A percentile compares a stretch with the other conserved stretches of the same genome.
Conservation (phyloP, 1,140 invertebrate genomes). For the Drosophila lacertosa region DNA sequence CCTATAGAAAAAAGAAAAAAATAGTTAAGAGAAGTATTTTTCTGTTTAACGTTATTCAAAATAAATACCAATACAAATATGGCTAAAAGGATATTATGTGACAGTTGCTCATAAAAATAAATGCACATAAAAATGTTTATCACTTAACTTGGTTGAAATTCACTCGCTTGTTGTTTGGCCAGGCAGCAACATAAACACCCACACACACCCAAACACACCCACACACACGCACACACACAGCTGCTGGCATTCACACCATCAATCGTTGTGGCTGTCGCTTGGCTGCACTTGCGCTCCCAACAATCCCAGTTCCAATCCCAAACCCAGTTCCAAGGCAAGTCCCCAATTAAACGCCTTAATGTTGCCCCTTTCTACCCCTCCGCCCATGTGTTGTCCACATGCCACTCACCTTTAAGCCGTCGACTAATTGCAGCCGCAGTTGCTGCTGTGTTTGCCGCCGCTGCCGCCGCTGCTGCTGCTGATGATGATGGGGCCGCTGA, state of each 20-base stretch:
- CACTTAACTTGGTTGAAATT: neutral
- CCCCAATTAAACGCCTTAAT: slow-evolving; percentile 39
- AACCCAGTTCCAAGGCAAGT: slow-evolving; percentile 13
- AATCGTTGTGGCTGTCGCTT: slow-evolving; percentile 48
- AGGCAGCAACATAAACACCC: neutral
- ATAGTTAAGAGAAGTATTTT: too few species aligned
- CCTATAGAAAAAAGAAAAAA: too few species aligned
- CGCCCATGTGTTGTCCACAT: slow-evolving; percentile 11
- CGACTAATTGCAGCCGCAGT: slow-evolving; percentile 75
- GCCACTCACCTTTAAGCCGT: slow-evolving; percentile 70
- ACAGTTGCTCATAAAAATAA: slow-evolving; percentile 1
- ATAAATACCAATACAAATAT: neutral
- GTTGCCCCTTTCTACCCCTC: neutral
- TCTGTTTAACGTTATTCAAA: neutral
- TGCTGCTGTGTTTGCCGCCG: slow-evolving; percentile 40
- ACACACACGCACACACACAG: slow-evolving; percentile 35
- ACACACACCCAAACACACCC: slow-evolving; percentile 9
- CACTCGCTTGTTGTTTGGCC: neutral
- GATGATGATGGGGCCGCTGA: slow-evolving; percentile 41
- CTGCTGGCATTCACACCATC: slow-evolving; percentile 68
- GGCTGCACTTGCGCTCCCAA: slow-evolving; percentile 32
- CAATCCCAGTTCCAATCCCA: slow-evolving; percentile 11
- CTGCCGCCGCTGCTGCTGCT: slow-evolving; percentile 34
- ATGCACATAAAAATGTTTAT: neutral
- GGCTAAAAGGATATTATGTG: too few species aligned